These are phyloP conservation scores for Cataglyphis altisquamis DNA, from an alignment of 2,888 invertebrate genomes.

Conservation along the genomic window DNA sequence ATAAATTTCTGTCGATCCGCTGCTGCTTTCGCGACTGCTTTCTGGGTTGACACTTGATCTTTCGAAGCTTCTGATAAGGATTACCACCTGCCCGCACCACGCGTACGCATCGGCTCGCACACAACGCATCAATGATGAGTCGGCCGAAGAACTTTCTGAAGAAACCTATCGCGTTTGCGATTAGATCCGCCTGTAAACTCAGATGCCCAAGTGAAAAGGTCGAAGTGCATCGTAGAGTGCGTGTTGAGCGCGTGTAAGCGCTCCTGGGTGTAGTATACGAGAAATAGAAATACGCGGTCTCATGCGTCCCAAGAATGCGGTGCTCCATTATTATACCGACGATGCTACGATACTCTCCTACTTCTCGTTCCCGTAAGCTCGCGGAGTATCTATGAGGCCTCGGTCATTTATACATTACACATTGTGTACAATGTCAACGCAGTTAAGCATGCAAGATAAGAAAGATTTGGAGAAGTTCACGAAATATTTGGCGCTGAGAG, in stretches of 20 bases:
- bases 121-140: slow-evolving; percentile 55
- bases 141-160: slow-evolving; percentile 29
- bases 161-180: slow-evolving; percentile 13
- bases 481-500: slow-evolving; percentile 94
- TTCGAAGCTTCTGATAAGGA: slow-evolving; percentile 3
- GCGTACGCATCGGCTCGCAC: slow-evolving; percentile 30
- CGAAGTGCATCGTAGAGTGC: background rate
- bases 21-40: background rate
- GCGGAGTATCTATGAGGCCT: background rate
- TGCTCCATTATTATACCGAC: background rate
- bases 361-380: background rate
- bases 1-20: background rate
- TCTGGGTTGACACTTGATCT: background rate
- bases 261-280: background rate
- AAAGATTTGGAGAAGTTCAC: slow-evolving; percentile 96
- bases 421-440: slow-evolving; percentile 82
- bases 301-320: background rate
- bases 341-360: background rate
- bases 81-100: slow-evolving; percentile 43
- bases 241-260: background rate
- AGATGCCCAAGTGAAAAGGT: slow-evolving; percentile 16
- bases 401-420: background rate
- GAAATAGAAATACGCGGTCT: background rate
- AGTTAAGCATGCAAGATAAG: slow-evolving; percentile 88
- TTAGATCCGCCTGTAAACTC: slow-evolving; percentile 39